Conservation (phyloP, 2,113 vertebrate species). For the Saccopteryx leptura region DNA sequence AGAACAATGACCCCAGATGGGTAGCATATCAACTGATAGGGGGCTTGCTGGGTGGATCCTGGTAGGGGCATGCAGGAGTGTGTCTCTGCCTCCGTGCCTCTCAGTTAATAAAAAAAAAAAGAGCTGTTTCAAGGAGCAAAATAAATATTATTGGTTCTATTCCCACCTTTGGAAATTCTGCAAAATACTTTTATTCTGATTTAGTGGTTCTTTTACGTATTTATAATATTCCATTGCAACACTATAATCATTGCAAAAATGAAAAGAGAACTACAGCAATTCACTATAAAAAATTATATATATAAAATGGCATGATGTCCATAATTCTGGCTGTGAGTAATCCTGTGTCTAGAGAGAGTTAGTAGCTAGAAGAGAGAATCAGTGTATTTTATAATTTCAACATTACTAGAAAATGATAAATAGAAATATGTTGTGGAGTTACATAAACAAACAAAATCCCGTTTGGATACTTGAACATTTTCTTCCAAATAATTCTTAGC, state of each 20-base stretch:
- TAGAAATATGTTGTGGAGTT: background rate
- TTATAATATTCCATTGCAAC: background rate
- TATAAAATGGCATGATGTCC: background rate
- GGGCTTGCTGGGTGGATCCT: too few species aligned
- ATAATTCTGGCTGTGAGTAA: background rate
- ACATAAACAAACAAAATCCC: constrained; percentile 1
- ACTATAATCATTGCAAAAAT: background rate
- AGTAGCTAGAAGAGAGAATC: background rate
- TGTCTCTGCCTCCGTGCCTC: too few species aligned
- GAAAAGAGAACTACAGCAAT: background rate
- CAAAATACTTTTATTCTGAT: background rate
- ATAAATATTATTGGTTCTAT: background rate
- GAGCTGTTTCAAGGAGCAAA: background rate
- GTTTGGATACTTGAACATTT: constrained; percentile 28
- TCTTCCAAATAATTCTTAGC: constrained; percentile 44
- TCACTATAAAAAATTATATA: background rate
- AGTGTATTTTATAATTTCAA: constrained; percentile 42
- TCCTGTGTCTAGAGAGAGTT: background rate
- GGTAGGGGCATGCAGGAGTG: too few species aligned
- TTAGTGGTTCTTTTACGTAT: background rate
- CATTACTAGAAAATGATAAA: constrained; percentile 1
- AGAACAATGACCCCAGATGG: too few species aligned
- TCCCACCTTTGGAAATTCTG: constrained; percentile 15
- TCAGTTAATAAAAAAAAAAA: background rate
- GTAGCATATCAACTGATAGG: too few species aligned